Conservation (phyloP, 2,797 vertebrate species). For the Cryptoblepharus egeriae region DNA sequence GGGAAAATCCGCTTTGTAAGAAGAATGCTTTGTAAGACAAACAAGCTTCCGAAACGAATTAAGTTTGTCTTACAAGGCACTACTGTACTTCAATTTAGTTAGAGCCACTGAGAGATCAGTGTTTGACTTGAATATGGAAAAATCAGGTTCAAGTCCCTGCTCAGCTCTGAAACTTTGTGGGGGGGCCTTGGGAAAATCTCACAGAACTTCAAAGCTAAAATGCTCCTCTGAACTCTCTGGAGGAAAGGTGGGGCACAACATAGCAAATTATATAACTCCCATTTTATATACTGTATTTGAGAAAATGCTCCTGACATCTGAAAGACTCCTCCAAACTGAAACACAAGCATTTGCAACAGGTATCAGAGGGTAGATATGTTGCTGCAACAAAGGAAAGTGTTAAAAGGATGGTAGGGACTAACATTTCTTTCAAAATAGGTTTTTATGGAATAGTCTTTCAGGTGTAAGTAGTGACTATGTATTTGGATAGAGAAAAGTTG, state of each 20-base stretch:
- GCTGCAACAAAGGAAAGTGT: too few species aligned
- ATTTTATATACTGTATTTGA: not conserved
- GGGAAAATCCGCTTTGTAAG: too few species aligned
- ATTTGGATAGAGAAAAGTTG: too few species aligned
- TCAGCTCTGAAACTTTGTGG: not conserved
- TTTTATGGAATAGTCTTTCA: too few species aligned
- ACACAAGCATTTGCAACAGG: not conserved
- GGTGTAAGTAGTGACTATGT: too few species aligned
- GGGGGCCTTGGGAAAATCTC: not conserved
- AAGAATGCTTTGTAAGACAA: too few species aligned
- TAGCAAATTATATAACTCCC: not conserved
- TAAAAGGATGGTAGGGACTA: too few species aligned
- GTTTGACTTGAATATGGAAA: not conserved
- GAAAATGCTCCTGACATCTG: not conserved
- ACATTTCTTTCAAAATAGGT: too few species aligned
- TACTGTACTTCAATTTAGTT: not conserved
- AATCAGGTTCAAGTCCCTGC: not conserved
- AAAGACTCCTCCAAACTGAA: not conserved
- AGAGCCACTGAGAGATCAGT: not conserved
- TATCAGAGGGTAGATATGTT: too few species aligned
- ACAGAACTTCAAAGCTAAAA: not conserved
- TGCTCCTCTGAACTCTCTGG: not conserved
- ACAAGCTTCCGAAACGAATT: too few species aligned
- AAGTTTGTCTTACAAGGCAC: too few species aligned
- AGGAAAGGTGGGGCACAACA: not conserved